Evolutionary conservation across 2,113 vertebrate genomes (phyloP), one percentile per base, ranked within the genome.

Genomic region (Telmatochromis sp.): DNA sequence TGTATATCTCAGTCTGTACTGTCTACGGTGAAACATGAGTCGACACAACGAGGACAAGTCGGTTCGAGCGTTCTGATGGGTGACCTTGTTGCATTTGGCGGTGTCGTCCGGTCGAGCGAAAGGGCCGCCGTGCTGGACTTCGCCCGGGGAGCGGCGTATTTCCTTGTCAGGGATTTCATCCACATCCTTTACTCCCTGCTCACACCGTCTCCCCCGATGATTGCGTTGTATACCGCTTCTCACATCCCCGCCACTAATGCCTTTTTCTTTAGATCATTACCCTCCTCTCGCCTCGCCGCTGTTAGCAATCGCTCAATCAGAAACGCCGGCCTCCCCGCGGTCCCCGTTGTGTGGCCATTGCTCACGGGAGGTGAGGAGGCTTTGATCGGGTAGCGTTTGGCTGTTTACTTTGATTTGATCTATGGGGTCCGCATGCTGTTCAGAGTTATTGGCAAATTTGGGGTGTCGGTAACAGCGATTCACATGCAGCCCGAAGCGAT

Each of bases 261-360:
- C 84, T 92, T 95, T 94, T 92, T 90, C 91, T 87, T 90, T 94
- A 95, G 94, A 93, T 95, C 95, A 95, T 96, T 95, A 96, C 92
- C 93, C 94, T 78, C 68, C 80, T 90, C 86, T 93, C 78, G 86
- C 90, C 87, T 83, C 50, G 14, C 73, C 85, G 84, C 92, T 89
- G 91, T 93, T 93, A 90, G 94, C 82, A 28, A 94, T 89, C 91
- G 90, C 88, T 95, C 94, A 91, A 89, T 95, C 94, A 93, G 93
- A 92, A 92, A 92, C 17, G 71, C 84, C 37, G 40, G 88, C 84
- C 73, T 71, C 87, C 82, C 90, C 6, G 9, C 5, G 83, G 88
- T 79, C 88, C 86, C 85, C 9, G 83, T 68, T 89, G 87, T 89
- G 92, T 82, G 91, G 87, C 83, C 42, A 71, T 9, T 54, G 90